Conservation (phyloP, 2,888 invertebrate genomes). For the Lasius fuliginosus region DNA sequence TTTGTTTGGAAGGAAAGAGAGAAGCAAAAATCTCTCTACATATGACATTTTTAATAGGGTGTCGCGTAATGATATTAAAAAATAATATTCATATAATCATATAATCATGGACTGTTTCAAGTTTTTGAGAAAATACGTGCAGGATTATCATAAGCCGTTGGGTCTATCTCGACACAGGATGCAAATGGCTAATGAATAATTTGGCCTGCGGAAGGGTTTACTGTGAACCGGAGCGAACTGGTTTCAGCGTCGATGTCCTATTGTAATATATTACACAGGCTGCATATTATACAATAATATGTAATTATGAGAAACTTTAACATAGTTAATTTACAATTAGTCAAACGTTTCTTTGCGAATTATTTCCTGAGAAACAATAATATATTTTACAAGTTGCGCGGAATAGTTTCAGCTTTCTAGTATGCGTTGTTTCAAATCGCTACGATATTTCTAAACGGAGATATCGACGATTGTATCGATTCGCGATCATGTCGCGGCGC, state of each 20-base stretch:
- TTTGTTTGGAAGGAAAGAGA: background rate
- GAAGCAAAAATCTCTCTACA: background rate
- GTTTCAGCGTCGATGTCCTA: slow-evolving; percentile 45
- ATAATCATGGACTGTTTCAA: slow-evolving; percentile 11
- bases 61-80: background rate
- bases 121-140: slow-evolving; percentile 32
- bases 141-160: slow-evolving; percentile 50
- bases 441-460: too few species aligned
- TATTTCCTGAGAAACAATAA: too few species aligned
- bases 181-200: slow-evolving; percentile 54
- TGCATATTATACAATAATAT: slow-evolving; percentile 21
- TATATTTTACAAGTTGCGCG: too few species aligned
- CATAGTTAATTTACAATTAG: too few species aligned
- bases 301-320: too few species aligned
- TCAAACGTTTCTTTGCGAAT: too few species aligned
- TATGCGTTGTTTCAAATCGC: too few species aligned
- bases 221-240: slow-evolving; percentile 22
- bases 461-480: too few species aligned
- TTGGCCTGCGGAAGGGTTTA: slow-evolving; percentile 47
- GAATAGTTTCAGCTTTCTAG: too few species aligned
- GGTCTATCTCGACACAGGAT: slow-evolving; percentile 47
- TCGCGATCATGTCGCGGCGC: too few species aligned
- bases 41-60: background rate
- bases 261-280: slow-evolving; percentile 46
- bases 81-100: slow-evolving; percentile 3